Conservation (phyloP, 2,113 vertebrate genomes). For the Rhabdomys dilectus region DNA sequence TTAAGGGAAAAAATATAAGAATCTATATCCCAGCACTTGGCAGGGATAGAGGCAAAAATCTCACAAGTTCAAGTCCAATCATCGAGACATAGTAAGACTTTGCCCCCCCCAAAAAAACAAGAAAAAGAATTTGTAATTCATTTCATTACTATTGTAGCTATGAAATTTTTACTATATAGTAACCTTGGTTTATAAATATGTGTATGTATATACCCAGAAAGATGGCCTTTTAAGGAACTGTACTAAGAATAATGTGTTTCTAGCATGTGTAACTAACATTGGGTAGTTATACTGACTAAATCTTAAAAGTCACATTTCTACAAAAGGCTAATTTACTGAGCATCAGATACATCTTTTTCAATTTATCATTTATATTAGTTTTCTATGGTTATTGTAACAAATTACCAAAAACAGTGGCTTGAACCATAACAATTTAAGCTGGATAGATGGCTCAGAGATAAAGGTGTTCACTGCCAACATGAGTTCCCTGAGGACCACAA, state of each 20-base stretch:
- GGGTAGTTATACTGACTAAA: slow-evolving; percentile 51
- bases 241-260: slow-evolving; percentile 34
- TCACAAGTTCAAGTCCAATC: not conserved
- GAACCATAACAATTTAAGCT: not conserved
- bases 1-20: not conserved
- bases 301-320: slow-evolving; percentile 61
- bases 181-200: slow-evolving; percentile 47
- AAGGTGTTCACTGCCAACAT: too few relatives aligned
- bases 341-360: slow-evolving; percentile 47
- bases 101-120: not conserved
- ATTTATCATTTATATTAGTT: slow-evolving; percentile 16
- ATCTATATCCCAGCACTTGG: not conserved
- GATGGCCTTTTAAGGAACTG: slow-evolving; percentile 53
- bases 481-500: too few relatives aligned
- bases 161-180: not conserved
- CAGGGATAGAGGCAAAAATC: not conserved
- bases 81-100: not conserved
- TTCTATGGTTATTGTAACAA: not conserved
- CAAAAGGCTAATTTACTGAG: slow-evolving; percentile 27
- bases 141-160: slow-evolving; percentile 7
- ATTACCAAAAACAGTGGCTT: not conserved
- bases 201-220: not conserved
- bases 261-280: slow-evolving; percentile 19
- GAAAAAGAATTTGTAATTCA: not conserved
- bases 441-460: not conserved